Base-by-base conservation (phyloP, 2,797 vertebrate species). In the Acridotheres tristis region DNA sequence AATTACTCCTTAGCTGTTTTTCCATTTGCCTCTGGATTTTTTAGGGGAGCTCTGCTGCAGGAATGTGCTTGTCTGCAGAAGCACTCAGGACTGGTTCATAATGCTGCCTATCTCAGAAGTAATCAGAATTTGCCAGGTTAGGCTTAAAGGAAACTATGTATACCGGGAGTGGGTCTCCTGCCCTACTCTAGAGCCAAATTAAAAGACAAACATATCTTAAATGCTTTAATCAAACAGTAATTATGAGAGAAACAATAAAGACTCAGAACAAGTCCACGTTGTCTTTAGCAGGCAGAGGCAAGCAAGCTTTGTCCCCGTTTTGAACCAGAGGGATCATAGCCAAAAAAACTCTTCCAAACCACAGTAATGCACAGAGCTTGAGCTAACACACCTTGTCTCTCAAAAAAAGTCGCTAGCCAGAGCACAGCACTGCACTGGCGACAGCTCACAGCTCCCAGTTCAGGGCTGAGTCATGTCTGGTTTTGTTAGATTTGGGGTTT, bases 401-500 rank as follows among this genome's bases (percentile, higher is more conserved):
- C 73, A 25, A 1, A 26, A 59, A 73, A n/a, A 13, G 30, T 72
- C 6, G 0, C 59, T 7, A 67, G 71, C 83, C 83, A 62, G 86
- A 86, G 88, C 71, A 65, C 75, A 85, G 78, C 72, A 21, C 53
- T 11, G 58, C 71, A 22, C 73, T 90, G 91, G 82, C 7, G 7
- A 88, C 90, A 93, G 88, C 88, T 94, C 80, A 55, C 34, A 4
- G 76, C 85, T 86, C 93, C 95, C 90, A 90, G 83, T 51, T 90
- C 90, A 50, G 66, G 71, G 40, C 88, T 96, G 96, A 96, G 55
- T 96, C 94, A 95, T 23, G 95, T 95, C 95, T 96, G 83, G 53
- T 38, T 75, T 23, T 57, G 27, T 22, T 48, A 4, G 6, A 29
- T 40, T 77, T 45, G 22, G 45, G 18, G 3, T 66, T 58, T 34